phyloP scores from a whole-genome alignment of 2,797 vertebrate species.

The Syngnathus acus region DNA sequence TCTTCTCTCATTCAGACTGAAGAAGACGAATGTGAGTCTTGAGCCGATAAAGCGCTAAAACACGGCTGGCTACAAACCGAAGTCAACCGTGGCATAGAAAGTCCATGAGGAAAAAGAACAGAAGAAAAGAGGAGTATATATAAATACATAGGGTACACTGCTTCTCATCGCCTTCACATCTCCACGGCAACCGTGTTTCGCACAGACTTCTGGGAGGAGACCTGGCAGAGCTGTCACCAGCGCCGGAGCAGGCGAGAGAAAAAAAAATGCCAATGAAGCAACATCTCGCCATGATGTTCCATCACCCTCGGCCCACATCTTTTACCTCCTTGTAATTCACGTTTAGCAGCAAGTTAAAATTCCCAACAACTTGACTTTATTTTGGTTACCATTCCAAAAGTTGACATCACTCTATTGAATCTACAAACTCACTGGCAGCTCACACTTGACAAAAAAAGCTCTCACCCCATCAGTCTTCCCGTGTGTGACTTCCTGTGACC shows the following conservation, averaged over 20 bases:
- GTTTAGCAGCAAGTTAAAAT: conserved; percentile 25
- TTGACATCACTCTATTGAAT: not conserved
- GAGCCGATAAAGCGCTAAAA: conserved; percentile 28
- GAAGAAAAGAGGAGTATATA: conserved; percentile 28
- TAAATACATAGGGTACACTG: conserved; percentile 19
- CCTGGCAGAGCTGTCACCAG: conserved; percentile 32
- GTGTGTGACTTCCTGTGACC: conserved; percentile 60
- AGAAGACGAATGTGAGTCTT: conserved; percentile 26
- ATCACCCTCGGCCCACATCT: not conserved
- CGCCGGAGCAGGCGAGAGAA: conserved; percentile 30
- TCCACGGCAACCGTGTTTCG: conserved; percentile 64
- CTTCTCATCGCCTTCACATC: conserved; percentile 50
- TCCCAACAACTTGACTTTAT: not conserved
- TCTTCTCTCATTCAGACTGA: conserved; percentile 46
- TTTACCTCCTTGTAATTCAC: conserved; percentile 6
- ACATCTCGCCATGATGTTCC: conserved; percentile 19
- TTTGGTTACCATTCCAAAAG: not conserved
- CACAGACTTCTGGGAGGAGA: conserved; percentile 55
- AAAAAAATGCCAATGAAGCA: conserved; percentile 43
- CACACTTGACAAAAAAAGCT: conserved; percentile 5
- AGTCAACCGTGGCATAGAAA: conserved; percentile 26
- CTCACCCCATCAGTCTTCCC: conserved; percentile 24
- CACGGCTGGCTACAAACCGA: conserved; percentile 48
- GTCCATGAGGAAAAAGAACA: conserved; percentile 32
- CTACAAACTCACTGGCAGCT: not conserved